These are phyloP conservation scores for Turritopsis dohrnii DNA, from an alignment of 30 jellyfish, hydroid and myxozoan species.

Conservation along the genomic window DNA sequence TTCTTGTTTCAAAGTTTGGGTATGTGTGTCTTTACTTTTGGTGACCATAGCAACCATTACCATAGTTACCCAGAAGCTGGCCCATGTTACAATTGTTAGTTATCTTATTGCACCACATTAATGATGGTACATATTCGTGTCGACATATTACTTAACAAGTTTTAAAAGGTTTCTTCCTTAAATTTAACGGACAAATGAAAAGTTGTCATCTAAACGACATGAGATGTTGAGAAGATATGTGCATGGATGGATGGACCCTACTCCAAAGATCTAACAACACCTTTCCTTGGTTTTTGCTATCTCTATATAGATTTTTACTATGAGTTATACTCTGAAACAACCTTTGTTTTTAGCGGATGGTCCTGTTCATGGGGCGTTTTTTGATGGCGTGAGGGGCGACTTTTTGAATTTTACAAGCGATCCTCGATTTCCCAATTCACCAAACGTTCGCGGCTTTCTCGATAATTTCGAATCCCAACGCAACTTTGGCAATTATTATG, in stretches of 20 bases:
- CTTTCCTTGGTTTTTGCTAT: too few species aligned
- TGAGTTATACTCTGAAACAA: not conserved
- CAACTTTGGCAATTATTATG: constrained; percentile 43
- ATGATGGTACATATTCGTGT: not conserved
- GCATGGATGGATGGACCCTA: too few species aligned
- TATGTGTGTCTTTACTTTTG: not conserved
- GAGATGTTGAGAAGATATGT: too few species aligned
- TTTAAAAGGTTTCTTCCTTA: too few species aligned
- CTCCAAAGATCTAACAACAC: too few species aligned
- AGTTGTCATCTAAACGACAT: too few species aligned
- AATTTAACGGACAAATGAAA: too few species aligned
- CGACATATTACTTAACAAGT: not conserved
- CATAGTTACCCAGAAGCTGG: too few species aligned
- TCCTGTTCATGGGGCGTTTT: constrained; percentile 46
- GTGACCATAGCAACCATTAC: not conserved
- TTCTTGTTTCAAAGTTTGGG: constrained; percentile 42
- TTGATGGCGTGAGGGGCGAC: constrained; percentile 2
- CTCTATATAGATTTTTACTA: constrained; percentile 11
- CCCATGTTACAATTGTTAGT: too few species aligned
- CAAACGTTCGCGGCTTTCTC: constrained; percentile 47
- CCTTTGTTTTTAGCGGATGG: constrained; percentile 42
- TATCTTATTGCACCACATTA: too few species aligned
- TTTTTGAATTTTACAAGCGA: constrained; percentile 38
- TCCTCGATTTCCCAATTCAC: constrained; percentile 69
- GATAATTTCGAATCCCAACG: constrained; percentile 71